Conservation (phyloP, 2,888 invertebrate genomes). For the Camptogramma bilineatum region DNA sequence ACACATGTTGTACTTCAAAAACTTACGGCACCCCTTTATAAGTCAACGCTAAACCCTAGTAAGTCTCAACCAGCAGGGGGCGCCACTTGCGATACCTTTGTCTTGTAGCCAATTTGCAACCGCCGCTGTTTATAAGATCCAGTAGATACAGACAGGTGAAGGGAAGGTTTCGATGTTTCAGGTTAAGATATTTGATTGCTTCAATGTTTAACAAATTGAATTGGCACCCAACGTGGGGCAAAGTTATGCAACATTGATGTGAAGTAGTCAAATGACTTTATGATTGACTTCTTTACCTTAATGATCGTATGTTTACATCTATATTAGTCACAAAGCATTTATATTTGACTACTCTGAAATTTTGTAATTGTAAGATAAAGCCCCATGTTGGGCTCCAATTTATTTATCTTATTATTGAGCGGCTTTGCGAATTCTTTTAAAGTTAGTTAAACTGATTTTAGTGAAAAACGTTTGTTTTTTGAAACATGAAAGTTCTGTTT, state of each 20-base stretch:
- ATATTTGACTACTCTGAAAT: too few species aligned
- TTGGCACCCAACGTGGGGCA: too few species aligned
- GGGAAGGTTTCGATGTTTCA: too few species aligned
- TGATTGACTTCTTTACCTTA: too few species aligned
- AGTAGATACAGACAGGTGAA: background rate
- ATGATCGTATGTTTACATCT: too few species aligned
- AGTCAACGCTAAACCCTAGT: background rate
- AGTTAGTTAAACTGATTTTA: background rate
- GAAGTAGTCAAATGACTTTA: too few species aligned
- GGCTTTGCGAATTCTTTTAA: too few species aligned
- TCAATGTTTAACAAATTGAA: background rate
- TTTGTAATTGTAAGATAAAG: background rate
- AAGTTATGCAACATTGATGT: too few species aligned
- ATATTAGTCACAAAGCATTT: too few species aligned
- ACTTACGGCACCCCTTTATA: background rate
- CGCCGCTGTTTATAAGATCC: slow-evolving; percentile 12
- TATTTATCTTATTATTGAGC: background rate
- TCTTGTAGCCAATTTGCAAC: slow-evolving; percentile 25
- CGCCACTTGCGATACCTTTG: slow-evolving; percentile 35
- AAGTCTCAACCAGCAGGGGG: slow-evolving; percentile 12
- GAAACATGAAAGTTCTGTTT: background rate
- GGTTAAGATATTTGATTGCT: too few species aligned
- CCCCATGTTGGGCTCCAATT: slow-evolving; percentile 17
- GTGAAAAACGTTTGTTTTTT: background rate
- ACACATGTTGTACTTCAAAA: background rate